Evolutionary conservation across 2,797 vertebrate species (phyloP).

Genomic region (Bryconaethiops microstoma): DNA sequence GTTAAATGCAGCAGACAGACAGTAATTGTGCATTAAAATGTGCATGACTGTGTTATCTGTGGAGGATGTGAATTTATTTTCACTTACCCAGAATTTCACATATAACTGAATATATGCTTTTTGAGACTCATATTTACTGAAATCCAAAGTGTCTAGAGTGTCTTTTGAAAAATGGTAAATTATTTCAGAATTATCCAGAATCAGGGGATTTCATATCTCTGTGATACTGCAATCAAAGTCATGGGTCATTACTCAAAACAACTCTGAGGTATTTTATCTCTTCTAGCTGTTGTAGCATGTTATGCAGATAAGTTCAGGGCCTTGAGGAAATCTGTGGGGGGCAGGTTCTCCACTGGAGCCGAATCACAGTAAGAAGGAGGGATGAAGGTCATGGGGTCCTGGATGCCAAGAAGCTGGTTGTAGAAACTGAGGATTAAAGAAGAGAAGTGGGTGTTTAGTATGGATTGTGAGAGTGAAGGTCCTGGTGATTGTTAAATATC

Average conservation of each 20-base stretch:
- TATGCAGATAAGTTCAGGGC: background rate
- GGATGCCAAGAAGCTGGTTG: constrained; percentile 24
- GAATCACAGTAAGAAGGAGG: constrained; percentile 20
- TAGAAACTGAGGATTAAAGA: constrained; percentile 8
- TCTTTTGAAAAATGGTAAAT: background rate
- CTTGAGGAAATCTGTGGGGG: constrained; percentile 17
- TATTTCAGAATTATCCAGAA: too few relatives aligned
- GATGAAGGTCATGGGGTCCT: constrained; percentile 3
- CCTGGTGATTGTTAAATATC: background rate
- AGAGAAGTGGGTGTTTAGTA: background rate
- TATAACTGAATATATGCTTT: background rate
- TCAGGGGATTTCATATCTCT: background rate
- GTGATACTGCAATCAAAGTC: background rate
- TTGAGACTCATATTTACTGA: background rate
- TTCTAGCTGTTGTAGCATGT: background rate
- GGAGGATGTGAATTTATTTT: too few relatives aligned
- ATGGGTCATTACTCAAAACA: too few relatives aligned
- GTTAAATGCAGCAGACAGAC: too few relatives aligned
- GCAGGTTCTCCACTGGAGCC: background rate
- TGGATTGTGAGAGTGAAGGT: background rate
- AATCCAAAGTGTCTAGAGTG: background rate
- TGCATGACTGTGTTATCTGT: too few relatives aligned
- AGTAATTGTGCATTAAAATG: too few relatives aligned
- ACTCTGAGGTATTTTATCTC: background rate
- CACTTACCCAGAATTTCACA: too few relatives aligned